A percentile compares a stretch with the other conserved stretches of the same genome.
Evolutionary conservation across 2,888 invertebrate species (phyloP).

Genomic region (Melinaea marsaeus): DNA sequence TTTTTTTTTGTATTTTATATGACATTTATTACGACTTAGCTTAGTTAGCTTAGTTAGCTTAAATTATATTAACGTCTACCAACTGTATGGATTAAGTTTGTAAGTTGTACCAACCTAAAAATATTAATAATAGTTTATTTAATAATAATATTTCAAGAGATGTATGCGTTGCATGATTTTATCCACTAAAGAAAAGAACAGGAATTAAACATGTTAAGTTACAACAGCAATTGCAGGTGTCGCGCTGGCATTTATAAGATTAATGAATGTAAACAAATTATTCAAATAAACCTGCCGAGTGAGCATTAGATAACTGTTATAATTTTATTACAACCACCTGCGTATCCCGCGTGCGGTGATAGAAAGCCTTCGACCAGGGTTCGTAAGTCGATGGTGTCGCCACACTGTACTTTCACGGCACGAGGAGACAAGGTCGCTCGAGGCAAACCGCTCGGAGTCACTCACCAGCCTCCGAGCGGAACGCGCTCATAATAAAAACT

Average conservation of each 20-base stretch:
- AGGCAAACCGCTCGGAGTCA: slow-evolving; percentile 74
- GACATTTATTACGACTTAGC: slow-evolving; percentile 14
- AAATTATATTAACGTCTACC: background rate
- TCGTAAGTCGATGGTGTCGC: slow-evolving; percentile 28
- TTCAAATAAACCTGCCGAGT: slow-evolving; percentile 29
- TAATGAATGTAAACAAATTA: slow-evolving; percentile 29
- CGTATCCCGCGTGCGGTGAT: slow-evolving; percentile 38
- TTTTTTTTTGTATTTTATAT: slow-evolving; percentile 5
- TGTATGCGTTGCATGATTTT: background rate
- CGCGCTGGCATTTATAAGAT: slow-evolving; percentile 23
- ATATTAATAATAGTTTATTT: too few species aligned
- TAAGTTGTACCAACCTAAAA: too few species aligned
- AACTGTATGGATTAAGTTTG: background rate
- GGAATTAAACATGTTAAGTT: slow-evolving; percentile 24
- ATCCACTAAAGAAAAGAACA: slow-evolving; percentile 13
- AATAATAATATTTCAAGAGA: too few species aligned
- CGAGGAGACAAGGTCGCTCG: slow-evolving; percentile 71
- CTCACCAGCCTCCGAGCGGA: slow-evolving; percentile 55
- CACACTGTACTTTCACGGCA: slow-evolving; percentile 66
- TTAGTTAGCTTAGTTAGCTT: too few species aligned
- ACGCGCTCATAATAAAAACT: slow-evolving; percentile 72
- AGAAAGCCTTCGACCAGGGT: slow-evolving; percentile 65
- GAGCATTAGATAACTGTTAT: slow-evolving; percentile 31
- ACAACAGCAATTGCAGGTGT: slow-evolving; percentile 26
- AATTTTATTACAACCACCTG: slow-evolving; percentile 21